Evolutionary conservation across 2,888 invertebrate species (phyloP).

Genomic region (Cylindroiulus punctatus): DNA sequence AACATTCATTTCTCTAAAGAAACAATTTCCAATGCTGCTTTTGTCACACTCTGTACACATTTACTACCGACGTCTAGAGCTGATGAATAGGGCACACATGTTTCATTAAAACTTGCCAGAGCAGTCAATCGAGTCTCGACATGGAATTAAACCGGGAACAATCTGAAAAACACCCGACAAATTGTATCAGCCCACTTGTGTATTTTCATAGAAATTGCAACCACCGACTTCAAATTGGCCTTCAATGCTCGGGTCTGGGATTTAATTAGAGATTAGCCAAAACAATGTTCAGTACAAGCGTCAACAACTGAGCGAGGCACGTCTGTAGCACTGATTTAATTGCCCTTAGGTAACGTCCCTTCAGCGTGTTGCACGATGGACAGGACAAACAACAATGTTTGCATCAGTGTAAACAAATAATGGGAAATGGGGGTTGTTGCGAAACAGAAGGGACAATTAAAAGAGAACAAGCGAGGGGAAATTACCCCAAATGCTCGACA

Average conservation of each 20-base stretch:
- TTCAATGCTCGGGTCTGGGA: neutral
- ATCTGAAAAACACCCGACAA: no score
- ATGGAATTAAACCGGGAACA: no score
- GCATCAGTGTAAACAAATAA: neutral
- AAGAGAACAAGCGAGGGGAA: neutral
- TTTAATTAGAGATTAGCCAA: constrained; percentile 18
- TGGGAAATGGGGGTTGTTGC: neutral
- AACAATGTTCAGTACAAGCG: no score
- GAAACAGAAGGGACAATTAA: neutral
- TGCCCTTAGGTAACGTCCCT: constrained; percentile 18
- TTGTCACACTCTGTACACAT: no score
- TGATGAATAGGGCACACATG: no score
- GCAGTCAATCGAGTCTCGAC: no score
- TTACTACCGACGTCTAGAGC: no score
- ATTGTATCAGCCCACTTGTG: no score
- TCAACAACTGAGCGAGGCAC: neutral
- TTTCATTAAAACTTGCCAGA: no score
- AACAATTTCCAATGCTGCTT: no score
- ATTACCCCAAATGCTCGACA: neutral
- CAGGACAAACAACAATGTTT: constrained; percentile 1
- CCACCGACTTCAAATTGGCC: neutral
- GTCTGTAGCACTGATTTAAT: neutral
- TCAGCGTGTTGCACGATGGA: neutral
- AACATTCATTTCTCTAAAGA: no score
- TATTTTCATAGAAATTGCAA: no score